phyloP scores from a whole-genome alignment of 2,888 invertebrate species.

The Eurytoma adleriae region DNA sequence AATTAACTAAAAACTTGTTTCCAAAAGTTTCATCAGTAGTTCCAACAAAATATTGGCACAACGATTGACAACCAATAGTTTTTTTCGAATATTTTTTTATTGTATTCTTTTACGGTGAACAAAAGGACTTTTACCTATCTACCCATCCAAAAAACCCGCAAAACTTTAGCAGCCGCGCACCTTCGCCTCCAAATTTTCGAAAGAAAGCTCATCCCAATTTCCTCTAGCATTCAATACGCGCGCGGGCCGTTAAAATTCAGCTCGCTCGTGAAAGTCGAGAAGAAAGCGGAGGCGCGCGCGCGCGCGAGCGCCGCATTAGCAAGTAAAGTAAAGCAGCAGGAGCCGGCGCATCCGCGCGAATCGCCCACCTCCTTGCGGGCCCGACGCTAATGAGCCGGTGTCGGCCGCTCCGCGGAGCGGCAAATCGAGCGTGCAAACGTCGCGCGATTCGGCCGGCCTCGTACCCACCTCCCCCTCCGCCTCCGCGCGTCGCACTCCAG shows the following conservation, averaged over 20 bases:
- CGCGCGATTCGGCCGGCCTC: neutral
- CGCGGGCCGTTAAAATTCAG: neutral
- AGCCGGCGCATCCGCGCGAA: neutral
- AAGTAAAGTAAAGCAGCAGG: neutral
- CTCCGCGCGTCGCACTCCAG: constrained; percentile 19
- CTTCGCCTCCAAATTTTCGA: too few relatives aligned
- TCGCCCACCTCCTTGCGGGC: neutral
- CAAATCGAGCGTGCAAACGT: constrained; percentile 16
- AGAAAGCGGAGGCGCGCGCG: constrained; percentile 1
- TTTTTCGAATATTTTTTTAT: too few relatives aligned
- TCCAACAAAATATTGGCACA: too few relatives aligned
- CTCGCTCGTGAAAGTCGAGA: constrained; percentile 6
- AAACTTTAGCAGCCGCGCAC: too few relatives aligned
- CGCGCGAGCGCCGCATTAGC: neutral
- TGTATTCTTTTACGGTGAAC: too few relatives aligned
- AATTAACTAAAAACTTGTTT: too few relatives aligned
- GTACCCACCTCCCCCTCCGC: neutral
- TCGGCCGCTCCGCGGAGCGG: neutral
- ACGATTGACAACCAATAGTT: too few relatives aligned
- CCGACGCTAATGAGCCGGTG: constrained; percentile 16
- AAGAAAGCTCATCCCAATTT: too few relatives aligned
- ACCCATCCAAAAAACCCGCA: too few relatives aligned
- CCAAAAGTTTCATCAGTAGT: too few relatives aligned
- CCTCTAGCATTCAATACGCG: too few relatives aligned
- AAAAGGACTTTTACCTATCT: too few relatives aligned